Percentiles rank a stretch among this genome's conserved stretches.
Conservation (phyloP, 92 coral and sea anemone genomes). For the Porites rus region DNA sequence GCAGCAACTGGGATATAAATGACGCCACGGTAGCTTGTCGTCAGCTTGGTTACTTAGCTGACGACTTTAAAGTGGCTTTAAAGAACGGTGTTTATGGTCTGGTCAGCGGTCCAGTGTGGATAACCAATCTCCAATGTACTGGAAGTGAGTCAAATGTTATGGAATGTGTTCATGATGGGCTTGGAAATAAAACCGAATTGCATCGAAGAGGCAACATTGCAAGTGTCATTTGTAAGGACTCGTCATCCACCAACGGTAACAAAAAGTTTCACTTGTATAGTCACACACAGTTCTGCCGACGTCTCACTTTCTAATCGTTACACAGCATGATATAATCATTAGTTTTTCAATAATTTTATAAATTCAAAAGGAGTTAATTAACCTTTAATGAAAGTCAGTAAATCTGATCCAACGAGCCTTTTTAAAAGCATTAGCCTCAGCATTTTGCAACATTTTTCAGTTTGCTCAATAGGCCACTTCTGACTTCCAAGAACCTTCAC, state of each 20-base stretch:
- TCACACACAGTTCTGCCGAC: background rate
- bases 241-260: background rate
- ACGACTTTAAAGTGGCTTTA: conserved; percentile 20
- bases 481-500: too few species aligned
- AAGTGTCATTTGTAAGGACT: conserved; percentile 19
- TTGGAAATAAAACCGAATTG: conserved; percentile 22
- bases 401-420: too few species aligned
- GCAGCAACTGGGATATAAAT: background rate
- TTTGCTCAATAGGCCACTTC: too few species aligned
- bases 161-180: conserved; percentile 17
- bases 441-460: too few species aligned
- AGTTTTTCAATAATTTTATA: too few species aligned
- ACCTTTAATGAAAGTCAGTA: too few species aligned
- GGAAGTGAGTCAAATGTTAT: conserved; percentile 19
- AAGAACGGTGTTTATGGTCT: conserved; percentile 10
- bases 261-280: background rate
- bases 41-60: conserved; percentile 22
- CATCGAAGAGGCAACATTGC: background rate
- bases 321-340: too few species aligned
- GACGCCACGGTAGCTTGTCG: conserved; percentile 27
- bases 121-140: conserved; percentile 18
- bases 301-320: too few species aligned
- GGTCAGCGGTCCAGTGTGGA: conserved; percentile 14
- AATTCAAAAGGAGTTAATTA: too few species aligned
- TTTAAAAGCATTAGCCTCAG: too few species aligned